Evolutionary conservation across 2,113 vertebrate genomes (phyloP), one percentile per base, ranked within the genome.

Genomic region (Pyrgilauda ruficollis): DNA sequence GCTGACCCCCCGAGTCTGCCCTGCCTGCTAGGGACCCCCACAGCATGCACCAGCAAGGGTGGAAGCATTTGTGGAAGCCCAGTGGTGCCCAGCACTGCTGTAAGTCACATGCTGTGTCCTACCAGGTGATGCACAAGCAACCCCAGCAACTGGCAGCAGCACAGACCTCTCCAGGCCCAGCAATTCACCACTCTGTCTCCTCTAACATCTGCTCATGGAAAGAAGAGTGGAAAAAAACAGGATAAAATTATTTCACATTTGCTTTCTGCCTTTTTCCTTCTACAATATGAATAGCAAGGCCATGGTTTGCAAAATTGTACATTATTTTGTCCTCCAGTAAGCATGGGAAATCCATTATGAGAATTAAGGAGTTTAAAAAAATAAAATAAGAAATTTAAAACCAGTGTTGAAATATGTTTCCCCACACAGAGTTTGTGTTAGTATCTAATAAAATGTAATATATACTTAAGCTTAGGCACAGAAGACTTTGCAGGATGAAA

Each of bases 1-100:
- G 50, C 55, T 75, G 37, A 35, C 1, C 13, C 63, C 27, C 15
- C 0, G 0, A 11, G 13, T 11, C 56, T 47, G 37, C 33, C 35
- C 41, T 28, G n/a, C 10, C 67, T 62, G 11, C 24, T 6, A 18
- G 23, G 33, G 27, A 70, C 10, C 6, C 39, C 37, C 3, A 2
- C 47, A 30, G 28, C 16, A 0, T 0, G 3, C 13, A 26, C 11
- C 46, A 63, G 24, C 19, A 58, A 49, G 20, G 56, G 33, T 16
- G 35, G 37, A 37, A 37, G n/a, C 7, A 2, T 30, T 27, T 24
- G 2, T 61, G 35, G 46, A 43, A 75, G 67, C 11, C 49, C 7
- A 1, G 33, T 11, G 55, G n/a, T 62, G 35, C 35, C 63, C 47
- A 47, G 8, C 24, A 15, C 68, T 8, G 50, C 44, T 69, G 19